Base-by-base conservation (phyloP, 2,888 invertebrate species). In the Formica aserva region DNA sequence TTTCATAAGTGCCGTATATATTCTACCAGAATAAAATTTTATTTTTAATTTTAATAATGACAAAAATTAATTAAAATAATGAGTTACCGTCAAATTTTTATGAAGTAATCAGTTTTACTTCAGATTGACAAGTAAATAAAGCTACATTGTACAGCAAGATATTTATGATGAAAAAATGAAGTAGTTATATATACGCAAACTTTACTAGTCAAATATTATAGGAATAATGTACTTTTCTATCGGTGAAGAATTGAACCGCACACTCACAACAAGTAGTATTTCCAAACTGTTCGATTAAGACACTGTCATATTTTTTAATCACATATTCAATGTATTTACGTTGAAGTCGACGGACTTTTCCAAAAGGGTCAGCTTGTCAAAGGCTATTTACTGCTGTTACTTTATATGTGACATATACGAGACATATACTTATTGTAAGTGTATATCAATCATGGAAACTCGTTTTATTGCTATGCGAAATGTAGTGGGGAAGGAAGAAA, bases 111-210 rank as follows among this genome's bases (percentile, higher is more conserved):
- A 45, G 5, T 45, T 45, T 71, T 18, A 4, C 2, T 18, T 22
- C 26, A 72, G 38, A 71, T 71, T 55, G 22, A 55, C 35, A 38
- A 22, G 57, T 57, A 74, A 72, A 35, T 72, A 9, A 57, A 72
- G 55, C 3, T 35, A 11, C 22, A 6, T 22, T 71, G 5, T 15
- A n/a, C 15, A 55, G 22, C 22, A 9, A 18, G n/a, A 8, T 5
- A 18, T 18, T 45, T 45, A 18, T 45, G 5, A 15, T 18, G 2
- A 11, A 8, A 26, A 71, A 15, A 35, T 22, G 22, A 52, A n/a
- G 8, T 18, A 45, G 5, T 8, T n/a, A 8, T n/a, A n/a, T 48
- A 48, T 48, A 22, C 22, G 8, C n/a, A 48, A 48, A n/a, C 8
- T 48, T n/a, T 8, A 18, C 13, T 48, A 52, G 8, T 52, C 8